Evolutionary conservation across 2,113 vertebrate genomes (phyloP).

Genomic region (Barbus barbus): DNA sequence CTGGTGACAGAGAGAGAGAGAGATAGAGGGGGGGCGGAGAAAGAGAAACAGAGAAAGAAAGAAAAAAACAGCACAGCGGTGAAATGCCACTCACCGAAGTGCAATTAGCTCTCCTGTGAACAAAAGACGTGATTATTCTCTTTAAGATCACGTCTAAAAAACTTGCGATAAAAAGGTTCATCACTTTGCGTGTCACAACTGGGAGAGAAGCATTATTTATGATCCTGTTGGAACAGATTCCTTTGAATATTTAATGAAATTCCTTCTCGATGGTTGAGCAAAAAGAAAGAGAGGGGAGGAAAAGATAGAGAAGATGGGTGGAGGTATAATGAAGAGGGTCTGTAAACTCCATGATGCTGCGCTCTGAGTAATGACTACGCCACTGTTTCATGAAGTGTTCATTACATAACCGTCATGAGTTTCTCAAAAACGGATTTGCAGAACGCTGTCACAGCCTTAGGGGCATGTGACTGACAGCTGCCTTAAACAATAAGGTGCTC

Average conservation of each 20-base stretch:
- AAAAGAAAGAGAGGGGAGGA: neutral
- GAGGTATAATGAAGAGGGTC: slow-evolving; percentile 43
- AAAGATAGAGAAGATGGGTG: slow-evolving; percentile 45
- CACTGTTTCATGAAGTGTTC: slow-evolving; percentile 9
- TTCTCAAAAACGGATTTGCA: slow-evolving; percentile 7
- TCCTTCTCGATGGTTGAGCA: slow-evolving; percentile 17
- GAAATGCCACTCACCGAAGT: slow-evolving; percentile 35
- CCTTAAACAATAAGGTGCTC: neutral
- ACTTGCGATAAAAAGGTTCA: slow-evolving; percentile 47
- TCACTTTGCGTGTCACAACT: slow-evolving; percentile 46
- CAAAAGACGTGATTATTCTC: slow-evolving; percentile 28
- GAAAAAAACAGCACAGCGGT: slow-evolving; percentile 23
- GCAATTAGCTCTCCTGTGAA: slow-evolving; percentile 35
- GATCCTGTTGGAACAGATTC: slow-evolving; percentile 49
- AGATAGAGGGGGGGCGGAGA: slow-evolving; percentile 1
- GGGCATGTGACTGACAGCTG: neutral
- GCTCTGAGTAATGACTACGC: slow-evolving; percentile 20
- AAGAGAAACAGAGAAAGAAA: slow-evolving; percentile 14
- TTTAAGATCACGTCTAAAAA: slow-evolving; percentile 44
- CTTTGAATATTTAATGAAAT: slow-evolving; percentile 57
- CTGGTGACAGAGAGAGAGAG: slow-evolving; percentile 23
- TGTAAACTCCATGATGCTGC: slow-evolving; percentile 21
- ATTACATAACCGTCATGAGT: slow-evolving; percentile 22
- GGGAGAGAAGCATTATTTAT: slow-evolving; percentile 49
- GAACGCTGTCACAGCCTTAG: neutral